phyloP scores from a whole-genome alignment of 2,113 vertebrate genomes.

The Camarhynchus parvulus region DNA sequence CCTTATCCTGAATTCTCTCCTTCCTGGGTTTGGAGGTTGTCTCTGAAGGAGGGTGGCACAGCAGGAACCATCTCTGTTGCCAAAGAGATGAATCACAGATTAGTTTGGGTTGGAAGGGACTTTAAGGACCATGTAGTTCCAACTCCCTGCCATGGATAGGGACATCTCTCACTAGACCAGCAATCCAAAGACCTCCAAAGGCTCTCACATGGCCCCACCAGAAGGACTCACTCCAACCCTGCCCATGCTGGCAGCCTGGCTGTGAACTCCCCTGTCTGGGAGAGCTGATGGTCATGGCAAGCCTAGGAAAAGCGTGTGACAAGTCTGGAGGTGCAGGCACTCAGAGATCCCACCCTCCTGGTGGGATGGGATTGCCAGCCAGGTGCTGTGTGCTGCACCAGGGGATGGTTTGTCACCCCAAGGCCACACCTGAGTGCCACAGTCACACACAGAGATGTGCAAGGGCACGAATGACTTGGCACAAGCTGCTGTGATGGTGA shows the following conservation, averaged over 20 bases:
- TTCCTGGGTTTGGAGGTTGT: background rate
- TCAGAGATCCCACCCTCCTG: background rate
- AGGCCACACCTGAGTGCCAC: background rate
- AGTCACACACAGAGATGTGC: background rate
- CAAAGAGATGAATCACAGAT: background rate
- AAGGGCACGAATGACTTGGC: rapidly evolving
- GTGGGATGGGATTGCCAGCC: background rate
- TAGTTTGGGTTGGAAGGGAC: background rate
- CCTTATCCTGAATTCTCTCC: background rate
- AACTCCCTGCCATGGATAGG: background rate
- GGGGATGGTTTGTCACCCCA: background rate
- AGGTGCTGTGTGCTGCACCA: background rate
- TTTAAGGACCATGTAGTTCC: background rate
- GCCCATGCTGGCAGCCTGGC: background rate
- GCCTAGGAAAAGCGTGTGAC: background rate
- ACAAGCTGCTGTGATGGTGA: rapidly evolving
- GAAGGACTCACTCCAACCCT: background rate
- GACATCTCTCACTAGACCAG: too few species aligned
- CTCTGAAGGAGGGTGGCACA: background rate
- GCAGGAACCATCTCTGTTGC: background rate
- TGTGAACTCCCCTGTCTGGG: background rate
- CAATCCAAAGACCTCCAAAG: background rate
- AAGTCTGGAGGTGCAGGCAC: background rate
- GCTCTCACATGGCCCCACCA: background rate
- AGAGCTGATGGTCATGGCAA: background rate